Conservation (phyloP, 2,888 invertebrate genomes). For the Aromia moschata region DNA sequence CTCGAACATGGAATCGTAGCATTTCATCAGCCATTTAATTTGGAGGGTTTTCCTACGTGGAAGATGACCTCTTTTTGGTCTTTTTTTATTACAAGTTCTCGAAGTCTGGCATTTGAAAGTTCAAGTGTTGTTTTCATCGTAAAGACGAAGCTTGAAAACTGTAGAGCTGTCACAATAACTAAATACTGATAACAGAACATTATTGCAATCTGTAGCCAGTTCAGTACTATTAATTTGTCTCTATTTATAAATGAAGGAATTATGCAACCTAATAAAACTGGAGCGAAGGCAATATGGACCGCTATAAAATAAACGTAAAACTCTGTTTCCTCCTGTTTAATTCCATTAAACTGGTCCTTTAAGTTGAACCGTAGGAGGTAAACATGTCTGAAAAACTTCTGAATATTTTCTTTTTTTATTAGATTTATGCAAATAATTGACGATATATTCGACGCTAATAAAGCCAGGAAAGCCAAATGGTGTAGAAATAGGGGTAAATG, state of each 20-base stretch:
- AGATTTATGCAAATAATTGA: background rate
- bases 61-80: no score
- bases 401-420: background rate
- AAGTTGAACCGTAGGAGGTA: background rate
- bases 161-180: background rate
- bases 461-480: background rate
- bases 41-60: background rate
- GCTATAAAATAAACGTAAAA: background rate
- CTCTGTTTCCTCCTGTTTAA: background rate
- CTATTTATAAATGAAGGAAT: background rate
- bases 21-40: background rate
- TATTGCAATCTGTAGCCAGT: background rate
- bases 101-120: background rate
- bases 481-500: background rate
- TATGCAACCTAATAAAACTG: background rate
- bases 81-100: background rate
- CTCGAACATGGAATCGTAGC: background rate
- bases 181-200: background rate
- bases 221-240: no score
- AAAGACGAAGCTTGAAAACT: background rate
- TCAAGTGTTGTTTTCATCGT: background rate
- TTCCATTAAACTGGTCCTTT: background rate
- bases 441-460: background rate
- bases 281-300: background rate
- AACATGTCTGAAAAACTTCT: conserved; percentile 1